Evolutionary conservation across 2,113 vertebrate genomes (phyloP).

Genomic region (Anoplopoma fimbria): DNA sequence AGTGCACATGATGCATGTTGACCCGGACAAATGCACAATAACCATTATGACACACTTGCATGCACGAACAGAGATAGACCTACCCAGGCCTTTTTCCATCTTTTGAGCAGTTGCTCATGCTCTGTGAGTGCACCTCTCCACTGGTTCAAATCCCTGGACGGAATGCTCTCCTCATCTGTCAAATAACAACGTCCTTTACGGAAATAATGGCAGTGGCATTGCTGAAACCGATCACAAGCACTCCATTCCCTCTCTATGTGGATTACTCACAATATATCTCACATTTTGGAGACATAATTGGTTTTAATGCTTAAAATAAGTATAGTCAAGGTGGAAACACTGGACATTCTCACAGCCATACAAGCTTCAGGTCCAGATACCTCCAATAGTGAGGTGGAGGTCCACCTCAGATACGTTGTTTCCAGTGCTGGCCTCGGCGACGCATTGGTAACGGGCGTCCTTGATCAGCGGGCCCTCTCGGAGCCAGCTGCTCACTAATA

Average conservation of each 20-base stretch:
- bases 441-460: constrained; percentile 88
- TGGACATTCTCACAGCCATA: constrained; percentile 14
- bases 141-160: constrained; percentile 84
- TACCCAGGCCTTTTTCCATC: constrained; percentile 92
- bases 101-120: constrained; percentile 88
- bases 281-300: not conserved
- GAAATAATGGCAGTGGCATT: not conserved
- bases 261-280: not conserved
- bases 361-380: constrained; percentile 61
- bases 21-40: not conserved
- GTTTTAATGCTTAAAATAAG: not conserved
- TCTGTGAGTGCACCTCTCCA: constrained; percentile 89
- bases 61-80: constrained; percentile 46
- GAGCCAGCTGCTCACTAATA: constrained; percentile 91
- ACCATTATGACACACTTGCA: not conserved
- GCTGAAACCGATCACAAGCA: not conserved
- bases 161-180: constrained; percentile 82
- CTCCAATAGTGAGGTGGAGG: constrained; percentile 82
- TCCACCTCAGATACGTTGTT: constrained; percentile 81
- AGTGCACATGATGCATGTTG: not conserved
- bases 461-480: constrained; percentile 82
- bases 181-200: constrained; percentile 62
- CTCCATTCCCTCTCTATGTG: not conserved
- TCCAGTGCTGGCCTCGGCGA: constrained; percentile 83
- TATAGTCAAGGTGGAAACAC: not conserved